Percentiles rank a stretch among this genome's conserved stretches.
Conservation (phyloP, 2,797 vertebrate species). For the Sebastes matsubarae region DNA sequence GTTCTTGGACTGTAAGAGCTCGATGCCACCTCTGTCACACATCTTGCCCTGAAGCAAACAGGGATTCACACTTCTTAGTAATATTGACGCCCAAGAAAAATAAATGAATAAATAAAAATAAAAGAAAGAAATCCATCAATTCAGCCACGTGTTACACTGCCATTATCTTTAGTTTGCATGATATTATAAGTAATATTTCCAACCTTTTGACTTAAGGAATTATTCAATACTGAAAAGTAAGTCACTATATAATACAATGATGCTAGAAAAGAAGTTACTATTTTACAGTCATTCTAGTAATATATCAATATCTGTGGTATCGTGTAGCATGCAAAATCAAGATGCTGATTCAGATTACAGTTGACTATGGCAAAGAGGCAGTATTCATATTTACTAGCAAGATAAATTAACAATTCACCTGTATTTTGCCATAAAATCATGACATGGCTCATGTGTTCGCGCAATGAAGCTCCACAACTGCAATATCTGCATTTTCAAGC, state of each 20-base stretch:
- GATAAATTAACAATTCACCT: constrained; percentile 9
- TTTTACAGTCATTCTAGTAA: constrained; percentile 64
- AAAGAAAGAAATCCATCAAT: constrained; percentile 85
- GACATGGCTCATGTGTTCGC: background rate
- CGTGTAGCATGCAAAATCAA: constrained; percentile 89
- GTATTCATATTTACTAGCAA: constrained; percentile 85
- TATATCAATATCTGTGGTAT: constrained; percentile 79
- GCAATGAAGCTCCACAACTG: background rate
- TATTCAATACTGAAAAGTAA: constrained; percentile 51
- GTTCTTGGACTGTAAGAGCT: constrained; percentile 99
- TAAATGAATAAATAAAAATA: constrained; percentile 75
- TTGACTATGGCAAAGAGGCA: constrained; percentile 86
- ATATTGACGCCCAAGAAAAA: constrained; percentile 94
- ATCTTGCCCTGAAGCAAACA: constrained; percentile 99
- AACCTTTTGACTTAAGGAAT: constrained; percentile 64
- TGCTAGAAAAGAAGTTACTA: constrained; percentile 45
- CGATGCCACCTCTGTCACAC: constrained; percentile 99
- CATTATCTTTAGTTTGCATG: constrained; percentile 84
- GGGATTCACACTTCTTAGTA: constrained; percentile 99
- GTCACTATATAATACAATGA: constrained; percentile 58
- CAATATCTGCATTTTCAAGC: background rate
- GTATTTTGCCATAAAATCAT: constrained; percentile 9
- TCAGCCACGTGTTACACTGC: constrained; percentile 89
- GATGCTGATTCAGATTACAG: constrained; percentile 80
- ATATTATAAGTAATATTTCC: constrained; percentile 82